Base-by-base conservation (phyloP, 2,797 vertebrate species). In the Scleropages formosus region DNA sequence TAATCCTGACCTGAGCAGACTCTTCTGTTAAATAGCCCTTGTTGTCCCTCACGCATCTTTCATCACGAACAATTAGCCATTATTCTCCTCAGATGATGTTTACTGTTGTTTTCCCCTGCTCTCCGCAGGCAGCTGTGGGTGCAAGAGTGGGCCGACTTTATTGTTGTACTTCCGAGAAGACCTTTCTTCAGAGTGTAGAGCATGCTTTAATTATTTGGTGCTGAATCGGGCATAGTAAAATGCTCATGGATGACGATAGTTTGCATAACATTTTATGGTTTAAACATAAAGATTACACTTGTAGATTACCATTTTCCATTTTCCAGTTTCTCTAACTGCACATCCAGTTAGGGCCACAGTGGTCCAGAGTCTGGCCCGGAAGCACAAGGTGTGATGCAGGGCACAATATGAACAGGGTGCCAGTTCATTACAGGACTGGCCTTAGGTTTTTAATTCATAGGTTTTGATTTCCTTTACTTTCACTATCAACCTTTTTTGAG, bases 31-130 rank as follows among this genome's bases (percentile, higher is more conserved):
- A 44, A 61, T n/a, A 46, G 10, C 63, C 64, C 59, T 68, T 75
- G 74, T 75, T 26, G n/a, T 60, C 64, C 24, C 2, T 75, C 65
- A 26, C 27, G 15, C 2, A 22, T 4, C n/a, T 51, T 86, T 86
- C 81, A 84, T 87, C 77, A 79, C 74, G 77, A 80, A 85, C 84
- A 85, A 88, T 88, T 82, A 86, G 81, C 81, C 79, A 78, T 80
- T 85, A 78, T 87, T 84, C 85, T 79, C 61, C 31, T 76, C 68
- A 8, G 10, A 75, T 81, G 79, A 72, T 44, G n/a, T 1, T 61
- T 31, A 49, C 53, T 47, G 70, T 60, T 82, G 74, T 77, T 81
- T 83, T 81, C 79, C 75, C 73, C 80, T 39, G 72, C 26, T 80
- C 75, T 81, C 78, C 61, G 1, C 58, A 4, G 26, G 16, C 63